Evolutionary conservation across 2,888 invertebrate genomes (phyloP).

Genomic region (Eupithecia dodoneata): DNA sequence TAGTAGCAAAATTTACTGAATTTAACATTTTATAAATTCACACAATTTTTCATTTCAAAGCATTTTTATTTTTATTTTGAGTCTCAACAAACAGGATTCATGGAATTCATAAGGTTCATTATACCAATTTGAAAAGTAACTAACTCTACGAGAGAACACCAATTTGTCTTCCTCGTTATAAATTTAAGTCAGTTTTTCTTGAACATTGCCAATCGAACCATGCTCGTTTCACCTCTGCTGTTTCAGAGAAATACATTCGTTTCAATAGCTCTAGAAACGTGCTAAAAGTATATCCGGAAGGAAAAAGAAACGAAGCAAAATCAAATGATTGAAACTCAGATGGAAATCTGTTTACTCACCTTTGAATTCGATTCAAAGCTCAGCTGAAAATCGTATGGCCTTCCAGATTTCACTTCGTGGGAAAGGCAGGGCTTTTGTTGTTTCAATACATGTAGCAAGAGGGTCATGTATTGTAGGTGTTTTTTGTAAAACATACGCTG

Average conservation of each 20-base stretch:
- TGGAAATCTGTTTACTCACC: constrained; percentile 9
- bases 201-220: background rate
- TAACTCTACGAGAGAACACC: background rate
- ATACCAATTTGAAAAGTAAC: background rate
- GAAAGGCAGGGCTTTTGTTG: background rate
- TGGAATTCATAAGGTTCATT: background rate
- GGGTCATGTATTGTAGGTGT: background rate
- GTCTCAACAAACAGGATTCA: background rate
- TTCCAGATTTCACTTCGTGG: background rate
- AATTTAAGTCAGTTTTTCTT: background rate
- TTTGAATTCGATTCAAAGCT: constrained; percentile 9
- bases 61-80: no score
- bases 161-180: constrained; percentile 1
- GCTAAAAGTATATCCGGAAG: background rate
- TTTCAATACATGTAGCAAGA: background rate
- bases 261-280: background rate
- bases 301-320: constrained; percentile 7
- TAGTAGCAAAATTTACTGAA: background rate
- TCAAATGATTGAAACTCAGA: constrained; percentile 1
- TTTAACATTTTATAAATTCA: background rate
- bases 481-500: background rate
- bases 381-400: constrained; percentile 1
- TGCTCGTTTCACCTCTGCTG: background rate
- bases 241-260: background rate
- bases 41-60: background rate